Base-by-base conservation (phyloP, 2,888 invertebrate species). In the Amphipoea lucens region DNA sequence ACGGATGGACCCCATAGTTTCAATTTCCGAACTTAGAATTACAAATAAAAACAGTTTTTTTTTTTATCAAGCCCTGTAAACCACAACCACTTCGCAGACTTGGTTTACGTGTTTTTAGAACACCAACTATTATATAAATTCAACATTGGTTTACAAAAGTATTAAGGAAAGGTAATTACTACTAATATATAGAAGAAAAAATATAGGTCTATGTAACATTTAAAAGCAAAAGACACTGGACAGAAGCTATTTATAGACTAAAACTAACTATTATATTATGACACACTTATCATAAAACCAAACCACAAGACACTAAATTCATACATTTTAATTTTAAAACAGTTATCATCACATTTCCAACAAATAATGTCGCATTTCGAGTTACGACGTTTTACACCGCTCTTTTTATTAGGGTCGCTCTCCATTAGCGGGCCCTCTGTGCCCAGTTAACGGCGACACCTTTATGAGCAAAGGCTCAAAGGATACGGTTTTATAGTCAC, bases 321-420 rank as follows among this genome's bases (percentile, higher is more conserved):
- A 51, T 29, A 40, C 17, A 67, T 42, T 69, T 78, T 66, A 42
- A 63, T 70, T 67, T 48, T 36, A 66, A 62, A 85, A 76, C 71
- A 72, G 60, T 57, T 68, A 65, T 54, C 71, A 62, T 36, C n/a
- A 62, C 45, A 54, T 74, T 73, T 70, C 11, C 29, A 67, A 57
- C 29, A 6, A 54, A 70, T 48, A 78, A 63, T 78, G 23, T 40
- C 54, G 7, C 57, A 51, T 42, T 17, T 29, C n/a, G 54, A 74
- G 40, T 77, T 57, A 5, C 42, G 42, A 65, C 68, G 29, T 76
- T 86, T 69, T 72, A 74, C 71, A 40, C n/a, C 51, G n/a, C 23
- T 20, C n/a, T 5, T 88, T 91, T 91, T 91, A 91, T 91, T 87
- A 88, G 84, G 89, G 87, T 88, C 77, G 20, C 51, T 67, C 63